Percentiles rank a stretch among this genome's conserved stretches.
These are phyloP conservation scores for Dryobates pubescens DNA, from an alignment of 2,797 vertebrate species.

Conservation along the genomic window DNA sequence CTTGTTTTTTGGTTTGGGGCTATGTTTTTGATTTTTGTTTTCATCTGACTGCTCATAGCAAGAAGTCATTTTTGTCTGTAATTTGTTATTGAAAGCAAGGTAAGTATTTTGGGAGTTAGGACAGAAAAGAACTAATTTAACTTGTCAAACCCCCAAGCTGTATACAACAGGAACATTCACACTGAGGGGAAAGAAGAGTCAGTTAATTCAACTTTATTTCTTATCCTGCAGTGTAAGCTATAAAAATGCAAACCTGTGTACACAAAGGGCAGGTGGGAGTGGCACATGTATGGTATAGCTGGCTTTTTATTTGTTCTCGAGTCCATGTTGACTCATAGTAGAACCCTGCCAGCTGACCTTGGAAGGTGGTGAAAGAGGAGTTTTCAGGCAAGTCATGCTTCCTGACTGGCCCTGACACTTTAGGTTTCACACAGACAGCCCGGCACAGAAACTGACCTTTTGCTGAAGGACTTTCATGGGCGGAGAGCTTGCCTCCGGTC, in stretches of 20 bases:
- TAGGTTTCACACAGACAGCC: fast-evolving
- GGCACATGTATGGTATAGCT: background rate
- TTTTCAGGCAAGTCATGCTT: background rate
- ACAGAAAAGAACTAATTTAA: background rate
- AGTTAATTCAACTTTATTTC: background rate
- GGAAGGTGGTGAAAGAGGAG: background rate
- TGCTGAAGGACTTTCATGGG: background rate
- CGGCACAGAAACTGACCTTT: background rate
- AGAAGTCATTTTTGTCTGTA: background rate
- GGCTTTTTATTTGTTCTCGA: background rate
- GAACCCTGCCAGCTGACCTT: background rate
- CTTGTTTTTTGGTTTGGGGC: background rate
- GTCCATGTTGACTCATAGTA: background rate
- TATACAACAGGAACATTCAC: background rate
- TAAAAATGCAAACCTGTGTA: background rate
- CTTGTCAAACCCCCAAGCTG: background rate
- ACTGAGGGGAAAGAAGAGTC: background rate
- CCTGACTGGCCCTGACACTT: background rate
- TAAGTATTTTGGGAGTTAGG: background rate
- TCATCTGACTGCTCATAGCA: background rate
- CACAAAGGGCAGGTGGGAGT: background rate
- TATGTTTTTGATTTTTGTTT: background rate
- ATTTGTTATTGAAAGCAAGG: background rate
- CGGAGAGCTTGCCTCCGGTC: background rate
- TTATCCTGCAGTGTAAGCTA: background rate